Evolutionary conservation across 1,140 invertebrate genomes (phyloP), one percentile per base, ranked within the genome.

Genomic region (Pararge aegeria): DNA sequence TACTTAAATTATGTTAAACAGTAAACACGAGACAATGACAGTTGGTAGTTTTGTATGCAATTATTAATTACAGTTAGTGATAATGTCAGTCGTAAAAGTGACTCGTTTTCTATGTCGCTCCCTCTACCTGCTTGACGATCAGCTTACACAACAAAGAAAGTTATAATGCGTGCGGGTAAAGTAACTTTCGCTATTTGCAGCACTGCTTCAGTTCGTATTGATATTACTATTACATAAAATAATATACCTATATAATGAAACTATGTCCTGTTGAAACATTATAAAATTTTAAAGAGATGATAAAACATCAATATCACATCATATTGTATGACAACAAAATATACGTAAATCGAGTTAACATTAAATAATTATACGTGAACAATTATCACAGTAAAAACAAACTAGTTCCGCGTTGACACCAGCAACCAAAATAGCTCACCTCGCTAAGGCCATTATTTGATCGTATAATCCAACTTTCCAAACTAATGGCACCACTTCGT

Each of bases 91-190:
- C 58, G 69, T 83, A 86, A 80, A 79, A 79, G 73, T 79, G 66
- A 75, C 64, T 81, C 77, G 83, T 87, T 87, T 87, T 87, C 83
- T 85, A 87, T 70, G 70, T 81, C 68, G 73, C 84, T 87, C 83
- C 78, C 81, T 82, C 84, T 83, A 83, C 81, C 73, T 81, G 74
- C 73, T 80, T 82, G 66, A 71, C 77, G 80, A 75, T 80, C 70
- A 79, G 75, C 86, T 89, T 89, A 89, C 83, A 89, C 87, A 89
- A 89, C 87, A 84, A 89, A 85, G 87, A 89, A 89, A 89, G 87
- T 87, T 87, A 87, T 75, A 81, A 78, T 80, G 82, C 73, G 81
- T 80, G 83, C 78, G 80, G 77, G 70, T 78, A 49, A 72, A 77
- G 71, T 78, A 76, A 89, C 86, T 89, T 89, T 89, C 86, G 83